Percentiles rank a stretch among this genome's conserved stretches.
Conservation (phyloP, 2,797 vertebrate genomes). For the Melanotaenia pygmaea region DNA sequence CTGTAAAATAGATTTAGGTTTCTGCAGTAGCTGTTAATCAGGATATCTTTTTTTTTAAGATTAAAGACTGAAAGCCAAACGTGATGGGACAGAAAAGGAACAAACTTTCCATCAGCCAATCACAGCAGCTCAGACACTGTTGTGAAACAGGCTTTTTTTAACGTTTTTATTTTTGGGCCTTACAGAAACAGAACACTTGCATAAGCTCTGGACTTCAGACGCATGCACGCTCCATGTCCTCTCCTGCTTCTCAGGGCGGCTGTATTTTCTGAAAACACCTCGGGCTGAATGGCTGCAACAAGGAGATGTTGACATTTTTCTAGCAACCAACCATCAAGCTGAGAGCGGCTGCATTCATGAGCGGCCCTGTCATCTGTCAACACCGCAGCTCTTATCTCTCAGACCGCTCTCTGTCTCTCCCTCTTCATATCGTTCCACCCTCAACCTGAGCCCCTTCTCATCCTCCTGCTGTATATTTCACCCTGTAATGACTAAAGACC, state of each 20-base stretch:
- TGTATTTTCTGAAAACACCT: conserved; percentile 68
- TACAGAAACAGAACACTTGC: conserved; percentile 67
- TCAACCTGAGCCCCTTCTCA: conserved; percentile 3
- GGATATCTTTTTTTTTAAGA: no score
- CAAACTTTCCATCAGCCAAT: conserved; percentile 31
- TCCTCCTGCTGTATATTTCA: background rate
- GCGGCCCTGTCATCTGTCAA: conserved; percentile 80
- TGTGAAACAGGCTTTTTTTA: conserved; percentile 15
- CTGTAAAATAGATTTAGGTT: background rate
- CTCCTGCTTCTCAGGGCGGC: conserved; percentile 47
- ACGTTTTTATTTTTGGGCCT: conserved; percentile 37
- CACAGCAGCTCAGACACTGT: conserved; percentile 18
- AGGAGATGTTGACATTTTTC: conserved; percentile 84
- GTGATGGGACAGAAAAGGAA: conserved; percentile 39
- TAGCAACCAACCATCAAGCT: conserved; percentile 83
- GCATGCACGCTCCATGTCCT: conserved; percentile 37
- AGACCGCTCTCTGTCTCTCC: conserved; percentile 11
- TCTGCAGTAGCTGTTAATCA: no score
- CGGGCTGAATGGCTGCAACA: conserved; percentile 76
- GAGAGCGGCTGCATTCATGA: conserved; percentile 75
- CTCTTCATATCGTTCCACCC: background rate
- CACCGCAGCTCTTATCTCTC: conserved; percentile 78
- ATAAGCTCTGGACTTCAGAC: conserved; percentile 54
- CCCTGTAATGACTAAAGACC: background rate
- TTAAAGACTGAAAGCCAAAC: conserved; percentile 5